A percentile compares a stretch with the other conserved stretches of the same genome.
These are phyloP conservation scores for Cyclargus thomasi DNA, from an alignment of 1,140 invertebrate genomes.

Conservation along the genomic window DNA sequence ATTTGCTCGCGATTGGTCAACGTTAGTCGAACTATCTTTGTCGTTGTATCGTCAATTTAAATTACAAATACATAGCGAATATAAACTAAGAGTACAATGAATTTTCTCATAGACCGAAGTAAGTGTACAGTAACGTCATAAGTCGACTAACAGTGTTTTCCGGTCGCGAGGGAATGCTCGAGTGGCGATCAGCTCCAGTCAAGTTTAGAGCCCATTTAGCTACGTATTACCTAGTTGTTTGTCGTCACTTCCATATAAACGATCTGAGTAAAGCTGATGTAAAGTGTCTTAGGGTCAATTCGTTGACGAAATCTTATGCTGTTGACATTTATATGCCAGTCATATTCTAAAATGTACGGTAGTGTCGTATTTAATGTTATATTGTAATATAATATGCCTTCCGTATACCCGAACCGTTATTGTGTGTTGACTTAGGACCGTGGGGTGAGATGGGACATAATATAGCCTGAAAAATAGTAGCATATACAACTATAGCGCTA, in stretches of 20 bases:
- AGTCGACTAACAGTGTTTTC: background rate
- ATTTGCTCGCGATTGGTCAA: background rate
- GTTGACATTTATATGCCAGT: background rate
- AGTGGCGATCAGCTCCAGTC: background rate
- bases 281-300: background rate
- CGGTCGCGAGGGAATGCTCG: background rate
- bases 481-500: too few relatives aligned
- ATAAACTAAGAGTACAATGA: background rate
- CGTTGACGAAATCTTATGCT: background rate
- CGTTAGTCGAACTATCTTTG: background rate
- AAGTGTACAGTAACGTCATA: background rate
- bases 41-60: background rate
- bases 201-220: background rate
- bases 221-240: background rate
- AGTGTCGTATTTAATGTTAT: background rate
- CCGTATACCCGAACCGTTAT: background rate
- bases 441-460: too few relatives aligned
- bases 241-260: background rate
- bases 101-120: background rate
- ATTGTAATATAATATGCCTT: background rate
- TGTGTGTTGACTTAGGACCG: background rate
- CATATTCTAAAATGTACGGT: background rate
- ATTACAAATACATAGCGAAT: background rate
- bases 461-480: too few relatives aligned
- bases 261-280: background rate